Evolutionary conservation across 2,888 invertebrate species (phyloP).

Genomic region (Seladonia tumulorum): DNA sequence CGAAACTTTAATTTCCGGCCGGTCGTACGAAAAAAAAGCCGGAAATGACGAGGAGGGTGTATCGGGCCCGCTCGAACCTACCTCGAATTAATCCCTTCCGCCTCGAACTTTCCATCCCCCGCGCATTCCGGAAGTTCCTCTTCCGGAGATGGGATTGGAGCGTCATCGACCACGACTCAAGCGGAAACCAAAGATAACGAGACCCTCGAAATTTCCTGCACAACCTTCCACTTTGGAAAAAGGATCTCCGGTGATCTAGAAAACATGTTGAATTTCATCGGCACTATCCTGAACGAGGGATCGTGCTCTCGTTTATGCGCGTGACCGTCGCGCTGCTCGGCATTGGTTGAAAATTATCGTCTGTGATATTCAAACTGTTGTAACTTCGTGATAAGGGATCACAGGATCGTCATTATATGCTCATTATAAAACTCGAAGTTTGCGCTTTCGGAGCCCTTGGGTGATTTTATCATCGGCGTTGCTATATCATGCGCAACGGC

Average conservation of each 20-base stretch:
- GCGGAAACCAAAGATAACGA: constrained; percentile 3
- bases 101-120: constrained; percentile 18
- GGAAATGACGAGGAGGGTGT: constrained; percentile 24
- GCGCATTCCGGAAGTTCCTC: background rate
- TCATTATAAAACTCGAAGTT: too few species aligned
- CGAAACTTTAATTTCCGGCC: constrained; percentile 67
- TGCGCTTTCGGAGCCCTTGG: too few species aligned
- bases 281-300: background rate
- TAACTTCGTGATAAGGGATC: too few species aligned
- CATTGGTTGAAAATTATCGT: background rate
- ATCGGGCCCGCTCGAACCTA: constrained; percentile 33
- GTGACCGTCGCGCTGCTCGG: background rate
- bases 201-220: background rate
- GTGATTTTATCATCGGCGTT: too few species aligned
- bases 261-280: background rate
- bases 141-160: background rate
- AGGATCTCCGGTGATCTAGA: background rate
- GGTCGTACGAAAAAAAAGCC: constrained; percentile 11
- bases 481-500: too few species aligned
- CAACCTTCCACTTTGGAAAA: background rate
- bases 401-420: too few species aligned
- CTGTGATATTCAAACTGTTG: too few species aligned
- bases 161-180: background rate
- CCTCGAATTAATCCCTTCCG: constrained; percentile 45
- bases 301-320: background rate